Evolutionary conservation across 2,888 invertebrate genomes (phyloP), one percentile per base, ranked within the genome.

Genomic region (Tinea trinotella): DNA sequence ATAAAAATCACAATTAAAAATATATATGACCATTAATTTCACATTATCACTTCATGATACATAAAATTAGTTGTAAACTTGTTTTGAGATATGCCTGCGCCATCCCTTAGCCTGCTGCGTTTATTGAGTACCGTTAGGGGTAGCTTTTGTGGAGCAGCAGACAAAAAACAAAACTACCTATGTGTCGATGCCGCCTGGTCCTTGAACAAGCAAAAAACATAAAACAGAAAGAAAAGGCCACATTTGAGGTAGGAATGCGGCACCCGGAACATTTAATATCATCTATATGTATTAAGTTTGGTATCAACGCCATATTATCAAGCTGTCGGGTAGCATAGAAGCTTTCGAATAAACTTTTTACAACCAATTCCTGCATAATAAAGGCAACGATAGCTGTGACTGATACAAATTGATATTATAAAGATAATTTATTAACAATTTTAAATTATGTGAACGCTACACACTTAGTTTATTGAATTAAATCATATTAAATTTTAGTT

Each of bases 201-300:
- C 78, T 75, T 66, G 61, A 61, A 62, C 60, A 58, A 40, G 70
- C 78, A 83, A 83, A 83, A 82, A 82, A 78, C 68, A 69, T 71
- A 76, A 75, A 81, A 76, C 75, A 78, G 75, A 79, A 53, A 53
- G 49, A 55, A 79, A 82, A 74, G 74, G 73, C 73, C 74, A 76
- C 76, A 81, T 84, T 84, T 81, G 81, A 74, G 67, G 75, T 73
- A 60, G 52, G 82, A 82, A 83, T 84, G 80, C 75, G 80, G 77
- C 78, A 78, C 74, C 78, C 82, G 78, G 6, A 50, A 22, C 24
- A 24, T 24, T 15, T 3, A 3, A n/a, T 13, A 12, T 17, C 15
- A 15, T 22, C 50, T 13, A 50, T 50, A 50, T 12, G n/a, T 50
- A 50, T 50, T 50, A 50, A 24, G 13, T 24, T 22, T 24, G 13